A percentile compares a stretch with the other conserved stretches of the same genome.
Conservation (phyloP, 2,888 invertebrate genomes). For the Balanococcus diminutus region DNA sequence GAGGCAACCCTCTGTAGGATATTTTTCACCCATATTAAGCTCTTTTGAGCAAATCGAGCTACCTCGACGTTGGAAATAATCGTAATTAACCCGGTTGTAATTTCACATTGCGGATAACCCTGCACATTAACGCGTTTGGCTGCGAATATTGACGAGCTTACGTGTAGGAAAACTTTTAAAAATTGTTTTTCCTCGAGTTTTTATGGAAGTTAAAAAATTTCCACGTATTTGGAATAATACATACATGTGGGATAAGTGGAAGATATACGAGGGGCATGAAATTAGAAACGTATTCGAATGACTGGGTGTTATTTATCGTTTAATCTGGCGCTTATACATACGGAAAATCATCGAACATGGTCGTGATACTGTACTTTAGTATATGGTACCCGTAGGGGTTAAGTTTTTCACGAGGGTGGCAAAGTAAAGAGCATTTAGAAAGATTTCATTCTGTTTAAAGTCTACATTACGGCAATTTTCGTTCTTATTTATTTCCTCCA, state of each 20-base stretch:
- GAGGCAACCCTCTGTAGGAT: neutral
- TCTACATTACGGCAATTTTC: constrained; percentile 49
- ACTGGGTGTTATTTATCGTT: constrained; percentile 52
- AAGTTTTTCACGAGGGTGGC: constrained; percentile 36
- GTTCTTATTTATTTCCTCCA: constrained; percentile 49
- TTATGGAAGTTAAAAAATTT: neutral
- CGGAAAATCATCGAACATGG: constrained; percentile 38
- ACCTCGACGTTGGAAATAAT: neutral
- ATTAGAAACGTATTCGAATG: constrained; percentile 49
- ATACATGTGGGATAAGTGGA: neutral
- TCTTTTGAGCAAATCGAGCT: neutral
- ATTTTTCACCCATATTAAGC: neutral
- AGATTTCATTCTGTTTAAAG: constrained; percentile 49
- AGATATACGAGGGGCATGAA: neutral
- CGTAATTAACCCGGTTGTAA: neutral
- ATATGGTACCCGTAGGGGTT: constrained; percentile 2
- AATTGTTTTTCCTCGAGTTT: neutral
- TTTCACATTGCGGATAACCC: neutral
- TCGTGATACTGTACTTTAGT: neutral
- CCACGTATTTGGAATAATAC: neutral
- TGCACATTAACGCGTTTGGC: neutral
- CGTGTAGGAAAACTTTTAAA: neutral
- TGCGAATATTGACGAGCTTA: neutral
- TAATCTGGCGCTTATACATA: constrained; percentile 45
- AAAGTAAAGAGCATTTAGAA: constrained; percentile 52